A percentile compares a stretch with the other conserved stretches of the same genome.
phyloP scores from a whole-genome alignment of 2,113 vertebrate species.

The Pitta sordida region DNA sequence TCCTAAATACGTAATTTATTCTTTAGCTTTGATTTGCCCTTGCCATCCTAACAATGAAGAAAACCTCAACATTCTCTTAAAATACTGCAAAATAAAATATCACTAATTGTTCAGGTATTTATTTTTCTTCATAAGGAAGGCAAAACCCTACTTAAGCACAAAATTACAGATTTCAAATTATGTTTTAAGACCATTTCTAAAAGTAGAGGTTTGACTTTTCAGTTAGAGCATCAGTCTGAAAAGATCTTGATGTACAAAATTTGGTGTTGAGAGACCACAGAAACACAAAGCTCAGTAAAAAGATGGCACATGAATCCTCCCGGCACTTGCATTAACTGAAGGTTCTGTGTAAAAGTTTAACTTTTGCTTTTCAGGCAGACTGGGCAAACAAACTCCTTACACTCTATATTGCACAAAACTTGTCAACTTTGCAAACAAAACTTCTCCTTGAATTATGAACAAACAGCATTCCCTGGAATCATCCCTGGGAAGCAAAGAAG shows the following conservation, averaged over 20 bases:
- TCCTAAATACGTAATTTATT: neutral
- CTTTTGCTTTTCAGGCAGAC: neutral
- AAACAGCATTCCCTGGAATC: neutral
- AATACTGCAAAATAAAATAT: neutral
- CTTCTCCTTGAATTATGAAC: neutral
- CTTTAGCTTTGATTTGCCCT: neutral
- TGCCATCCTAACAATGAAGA: neutral
- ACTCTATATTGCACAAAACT: neutral
- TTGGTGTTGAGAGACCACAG: neutral
- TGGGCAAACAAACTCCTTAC: neutral
- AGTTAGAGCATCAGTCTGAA: neutral
- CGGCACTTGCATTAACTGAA: fast-evolving
- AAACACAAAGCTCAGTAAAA: neutral
- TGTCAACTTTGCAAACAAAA: neutral
- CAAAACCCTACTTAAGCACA: neutral
- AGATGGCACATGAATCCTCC: neutral
- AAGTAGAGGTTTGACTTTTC: neutral
- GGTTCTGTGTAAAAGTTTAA: neutral
- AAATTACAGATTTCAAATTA: neutral
- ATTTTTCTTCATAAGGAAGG: neutral
- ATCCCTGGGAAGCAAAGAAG: neutral
- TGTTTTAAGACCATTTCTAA: neutral
- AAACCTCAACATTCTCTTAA: neutral
- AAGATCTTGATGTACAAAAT: neutral
- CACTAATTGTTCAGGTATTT: neutral